Percentiles rank a stretch among this genome's conserved stretches.
Conservation (phyloP, 1,140 invertebrate genomes). For the Drosophila fuyamai region DNA sequence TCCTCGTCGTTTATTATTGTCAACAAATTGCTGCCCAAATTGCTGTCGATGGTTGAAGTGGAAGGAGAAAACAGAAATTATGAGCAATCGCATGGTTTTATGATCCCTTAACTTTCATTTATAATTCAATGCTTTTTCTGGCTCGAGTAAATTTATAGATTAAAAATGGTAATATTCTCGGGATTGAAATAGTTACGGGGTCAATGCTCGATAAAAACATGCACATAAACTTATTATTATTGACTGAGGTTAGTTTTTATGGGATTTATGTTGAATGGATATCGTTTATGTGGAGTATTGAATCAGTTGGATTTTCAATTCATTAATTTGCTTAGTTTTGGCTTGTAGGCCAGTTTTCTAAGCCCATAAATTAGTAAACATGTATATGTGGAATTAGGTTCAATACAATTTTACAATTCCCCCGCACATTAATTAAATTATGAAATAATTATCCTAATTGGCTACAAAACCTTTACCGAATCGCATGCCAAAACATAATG, state of each 20-base stretch:
- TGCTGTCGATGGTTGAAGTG: slow-evolving; percentile 85
- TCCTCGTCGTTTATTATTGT: slow-evolving; percentile 87
- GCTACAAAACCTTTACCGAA: slow-evolving; percentile 14
- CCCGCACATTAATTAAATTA: slow-evolving; percentile 35
- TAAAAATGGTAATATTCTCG: slow-evolving; percentile 52
- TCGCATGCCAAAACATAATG: slow-evolving; percentile 35
- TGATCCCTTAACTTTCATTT: slow-evolving; percentile 50
- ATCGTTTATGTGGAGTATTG: slow-evolving; percentile 9
- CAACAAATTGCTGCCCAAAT: slow-evolving; percentile 89
- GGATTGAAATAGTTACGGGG: slow-evolving; percentile 16
- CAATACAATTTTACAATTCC: slow-evolving; percentile 2
- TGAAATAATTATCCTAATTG: slow-evolving; percentile 56
- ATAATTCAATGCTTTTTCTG: slow-evolving; percentile 50
- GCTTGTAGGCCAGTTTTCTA: neutral
- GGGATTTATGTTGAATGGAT: neutral
- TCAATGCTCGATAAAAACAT: slow-evolving; percentile 58
- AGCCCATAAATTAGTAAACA: slow-evolving; percentile 2
- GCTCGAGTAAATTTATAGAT: slow-evolving; percentile 45
- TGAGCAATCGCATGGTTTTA: slow-evolving; percentile 60
- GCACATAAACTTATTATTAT: slow-evolving; percentile 55
- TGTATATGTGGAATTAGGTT: neutral
- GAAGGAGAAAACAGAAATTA: slow-evolving; percentile 51
- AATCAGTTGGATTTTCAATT: neutral
- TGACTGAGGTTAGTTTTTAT: slow-evolving; percentile 29
- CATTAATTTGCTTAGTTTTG: neutral